phyloP scores from a whole-genome alignment of 2,888 invertebrate genomes.

The Lydus trimaculatus region DNA sequence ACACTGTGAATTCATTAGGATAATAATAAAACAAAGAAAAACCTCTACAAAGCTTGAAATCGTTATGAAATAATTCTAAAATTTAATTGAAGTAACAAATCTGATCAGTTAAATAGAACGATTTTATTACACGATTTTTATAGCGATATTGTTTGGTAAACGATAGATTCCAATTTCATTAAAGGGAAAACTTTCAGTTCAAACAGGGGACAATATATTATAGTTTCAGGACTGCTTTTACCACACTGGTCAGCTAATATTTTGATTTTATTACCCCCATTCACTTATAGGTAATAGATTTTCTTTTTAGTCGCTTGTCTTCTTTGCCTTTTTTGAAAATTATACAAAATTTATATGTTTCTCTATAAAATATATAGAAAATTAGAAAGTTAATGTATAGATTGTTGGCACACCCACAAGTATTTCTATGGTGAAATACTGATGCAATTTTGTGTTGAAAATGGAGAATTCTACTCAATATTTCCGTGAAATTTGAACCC shows the following conservation, averaged over 20 bases:
- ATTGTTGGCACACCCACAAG: neutral
- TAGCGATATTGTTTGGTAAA: slow-evolving; percentile 13
- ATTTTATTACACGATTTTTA: slow-evolving; percentile 17
- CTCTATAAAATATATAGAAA: neutral
- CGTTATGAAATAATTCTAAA: slow-evolving; percentile 10
- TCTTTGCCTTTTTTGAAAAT: neutral
- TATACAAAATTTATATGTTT: neutral
- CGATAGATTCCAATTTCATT: slow-evolving; percentile 25
- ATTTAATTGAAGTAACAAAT: slow-evolving; percentile 16
- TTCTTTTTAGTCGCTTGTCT: neutral
- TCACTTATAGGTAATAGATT: slow-evolving; percentile 4
- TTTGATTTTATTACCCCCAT: slow-evolving; percentile 50
- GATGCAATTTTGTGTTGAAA: neutral
- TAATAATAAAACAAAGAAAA: slow-evolving; percentile 12
- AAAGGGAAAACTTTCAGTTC: slow-evolving; percentile 40
- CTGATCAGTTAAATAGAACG: slow-evolving; percentile 17
- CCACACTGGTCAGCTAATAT: slow-evolving; percentile 55
- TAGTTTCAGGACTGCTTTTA: slow-evolving; percentile 48
- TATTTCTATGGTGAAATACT: neutral
- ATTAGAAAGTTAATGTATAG: neutral
- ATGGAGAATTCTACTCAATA: neutral
- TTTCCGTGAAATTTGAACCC: neutral
- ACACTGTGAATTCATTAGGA: neutral
- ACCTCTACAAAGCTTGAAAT: neutral
- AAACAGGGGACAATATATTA: slow-evolving; percentile 45